Percentiles rank a stretch among this genome's conserved stretches.
These are phyloP conservation scores for Campaea margaritaria DNA, from an alignment of 2,888 invertebrate genomes.

Conservation along the genomic window DNA sequence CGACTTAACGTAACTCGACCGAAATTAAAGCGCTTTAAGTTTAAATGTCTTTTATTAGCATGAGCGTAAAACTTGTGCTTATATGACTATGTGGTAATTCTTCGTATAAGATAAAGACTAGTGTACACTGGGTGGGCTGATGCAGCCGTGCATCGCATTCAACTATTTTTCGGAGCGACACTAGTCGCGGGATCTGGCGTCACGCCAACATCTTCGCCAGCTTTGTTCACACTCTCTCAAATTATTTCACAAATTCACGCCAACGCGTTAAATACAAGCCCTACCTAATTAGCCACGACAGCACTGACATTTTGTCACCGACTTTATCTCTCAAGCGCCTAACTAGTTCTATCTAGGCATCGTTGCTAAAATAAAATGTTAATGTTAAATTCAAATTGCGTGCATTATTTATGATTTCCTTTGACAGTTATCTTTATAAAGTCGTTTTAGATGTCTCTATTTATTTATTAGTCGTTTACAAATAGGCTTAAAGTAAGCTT, in stretches of 20 bases:
- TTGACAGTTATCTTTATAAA: constrained; percentile 3
- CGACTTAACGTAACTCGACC: not conserved
- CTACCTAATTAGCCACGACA: constrained; percentile 1
- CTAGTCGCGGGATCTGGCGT: constrained; percentile 1
- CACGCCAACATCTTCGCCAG: constrained; percentile 4
- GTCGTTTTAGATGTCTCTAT: constrained; percentile 1
- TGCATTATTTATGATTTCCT: constrained; percentile 28
- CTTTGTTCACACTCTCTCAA: constrained; percentile 19
- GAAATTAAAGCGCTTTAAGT: not conserved
- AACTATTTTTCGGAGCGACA: constrained; percentile 9
- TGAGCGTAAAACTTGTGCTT: not conserved
- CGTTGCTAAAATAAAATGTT: constrained; percentile 12
- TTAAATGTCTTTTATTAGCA: not conserved
- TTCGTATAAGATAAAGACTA: not conserved
- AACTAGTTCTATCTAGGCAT: constrained; percentile 12
- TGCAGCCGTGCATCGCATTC: constrained; percentile 9
- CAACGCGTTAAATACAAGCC: not conserved
- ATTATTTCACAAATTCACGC: constrained; percentile 14
- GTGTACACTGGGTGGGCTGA: constrained; percentile 5
- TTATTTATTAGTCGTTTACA: too few relatives aligned
- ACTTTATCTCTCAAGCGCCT: constrained; percentile 10
- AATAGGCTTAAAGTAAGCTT: too few relatives aligned
- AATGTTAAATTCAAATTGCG: constrained; percentile 5
- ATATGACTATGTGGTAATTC: not conserved
- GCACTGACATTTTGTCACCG: constrained; percentile 6